phyloP scores from a whole-genome alignment of 2,888 invertebrate species.

The Kuschelorhynchus macadamiae region DNA sequence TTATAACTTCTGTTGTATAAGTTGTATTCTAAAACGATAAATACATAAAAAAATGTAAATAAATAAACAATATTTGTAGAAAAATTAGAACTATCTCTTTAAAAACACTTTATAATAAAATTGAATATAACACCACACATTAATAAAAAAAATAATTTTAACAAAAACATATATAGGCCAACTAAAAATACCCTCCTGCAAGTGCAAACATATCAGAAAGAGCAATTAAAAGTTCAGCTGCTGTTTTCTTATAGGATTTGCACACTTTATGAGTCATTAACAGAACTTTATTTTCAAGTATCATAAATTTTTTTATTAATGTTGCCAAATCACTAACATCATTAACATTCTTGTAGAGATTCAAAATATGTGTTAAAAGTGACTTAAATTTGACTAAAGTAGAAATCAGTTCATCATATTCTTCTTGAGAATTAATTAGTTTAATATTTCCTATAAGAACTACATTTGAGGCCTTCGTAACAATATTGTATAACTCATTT shows the following conservation, averaged over 20 bases:
- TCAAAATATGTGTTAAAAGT: slow-evolving; percentile 36
- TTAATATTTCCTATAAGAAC: slow-evolving; percentile 48
- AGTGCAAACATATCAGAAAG: slow-evolving; percentile 43
- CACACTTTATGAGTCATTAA: slow-evolving; percentile 3
- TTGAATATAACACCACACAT: too few species aligned
- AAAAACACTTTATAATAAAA: too few species aligned
- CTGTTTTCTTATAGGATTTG: slow-evolving; percentile 21
- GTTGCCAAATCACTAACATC: slow-evolving; percentile 31
- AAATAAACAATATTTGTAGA: too few species aligned
- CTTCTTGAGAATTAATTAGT: slow-evolving; percentile 41
- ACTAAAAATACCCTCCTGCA: slow-evolving; percentile 43
- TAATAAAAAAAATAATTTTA: too few species aligned
- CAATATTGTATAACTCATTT: slow-evolving; percentile 15
- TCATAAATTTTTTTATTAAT: slow-evolving; percentile 21
- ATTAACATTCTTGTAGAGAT: slow-evolving; percentile 30
- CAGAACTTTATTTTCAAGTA: slow-evolving; percentile 22
- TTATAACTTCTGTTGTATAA: too few species aligned
- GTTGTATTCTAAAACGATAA: too few species aligned
- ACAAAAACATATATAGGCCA: too few species aligned
- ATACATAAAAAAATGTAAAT: too few species aligned
- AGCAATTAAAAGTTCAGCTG: slow-evolving; percentile 21
- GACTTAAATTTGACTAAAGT: slow-evolving; percentile 27
- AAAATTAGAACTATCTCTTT: too few species aligned
- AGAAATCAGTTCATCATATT: slow-evolving; percentile 42
- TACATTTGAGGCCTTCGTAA: slow-evolving; percentile 24